Evolutionary conservation across 2,888 invertebrate species (phyloP).

Genomic region (Lithophane semibrunnea): DNA sequence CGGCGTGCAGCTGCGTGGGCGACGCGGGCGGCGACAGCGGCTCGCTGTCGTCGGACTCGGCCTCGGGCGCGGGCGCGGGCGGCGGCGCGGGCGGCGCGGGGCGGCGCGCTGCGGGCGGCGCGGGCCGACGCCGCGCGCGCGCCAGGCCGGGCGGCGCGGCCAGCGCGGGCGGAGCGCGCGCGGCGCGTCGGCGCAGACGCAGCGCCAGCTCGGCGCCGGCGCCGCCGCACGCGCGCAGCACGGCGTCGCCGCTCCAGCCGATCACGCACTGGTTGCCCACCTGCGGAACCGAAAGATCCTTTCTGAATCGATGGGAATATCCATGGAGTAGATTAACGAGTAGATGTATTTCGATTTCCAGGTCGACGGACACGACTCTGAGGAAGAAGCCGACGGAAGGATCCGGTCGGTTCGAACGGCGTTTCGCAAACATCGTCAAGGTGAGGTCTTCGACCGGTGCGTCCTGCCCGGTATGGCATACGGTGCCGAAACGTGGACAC

Average conservation of each 20-base stretch:
- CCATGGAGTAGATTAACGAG: too few species aligned
- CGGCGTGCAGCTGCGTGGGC: slow-evolving; percentile 77
- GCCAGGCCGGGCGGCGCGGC: slow-evolving; percentile 60
- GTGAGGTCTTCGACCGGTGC: too few species aligned
- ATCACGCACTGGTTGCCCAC: slow-evolving; percentile 81
- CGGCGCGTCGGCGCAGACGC: slow-evolving; percentile 74
- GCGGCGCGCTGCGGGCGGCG: slow-evolving; percentile 43
- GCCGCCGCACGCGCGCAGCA: slow-evolving; percentile 68
- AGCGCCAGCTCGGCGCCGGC: slow-evolving; percentile 69
- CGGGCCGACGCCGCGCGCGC: slow-evolving; percentile 41
- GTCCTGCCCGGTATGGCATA: too few species aligned
- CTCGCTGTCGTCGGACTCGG: slow-evolving; percentile 83
- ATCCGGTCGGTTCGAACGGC: neutral
- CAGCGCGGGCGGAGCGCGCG: slow-evolving; percentile 67
- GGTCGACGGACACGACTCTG: neutral
- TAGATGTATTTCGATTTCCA: too few species aligned
- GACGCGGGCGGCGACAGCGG: slow-evolving; percentile 86
- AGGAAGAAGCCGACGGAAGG: neutral
- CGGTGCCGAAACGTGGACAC: too few species aligned
- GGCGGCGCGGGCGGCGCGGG: slow-evolving; percentile 66
- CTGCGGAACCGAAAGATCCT: slow-evolving; percentile 57
- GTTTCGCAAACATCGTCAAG: neutral
- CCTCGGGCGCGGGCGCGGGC: slow-evolving; percentile 19
- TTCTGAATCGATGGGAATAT: neutral
- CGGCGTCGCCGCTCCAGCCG: slow-evolving; percentile 80